A percentile compares a stretch with the other conserved stretches of the same genome.
phyloP scores from a whole-genome alignment of 2,888 invertebrate genomes.

The Drosophila fungiperda region DNA sequence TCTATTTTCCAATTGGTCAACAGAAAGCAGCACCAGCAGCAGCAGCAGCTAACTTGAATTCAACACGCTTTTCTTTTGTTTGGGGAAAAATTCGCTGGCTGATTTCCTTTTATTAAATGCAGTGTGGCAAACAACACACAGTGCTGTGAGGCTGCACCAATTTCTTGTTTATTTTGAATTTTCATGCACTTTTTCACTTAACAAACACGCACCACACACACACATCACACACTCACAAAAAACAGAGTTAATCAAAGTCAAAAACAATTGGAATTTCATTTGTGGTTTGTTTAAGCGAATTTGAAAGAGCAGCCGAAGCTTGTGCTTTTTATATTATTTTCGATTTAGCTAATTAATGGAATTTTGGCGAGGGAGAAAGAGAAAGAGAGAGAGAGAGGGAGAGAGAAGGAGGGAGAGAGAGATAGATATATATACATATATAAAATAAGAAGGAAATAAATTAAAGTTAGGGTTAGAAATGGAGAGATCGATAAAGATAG shows the following conservation, averaged over 20 bases:
- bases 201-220: background rate
- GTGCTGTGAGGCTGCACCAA: conserved; percentile 7
- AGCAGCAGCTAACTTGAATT: conserved; percentile 17
- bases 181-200: conserved; percentile 20
- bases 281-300: conserved; percentile 5
- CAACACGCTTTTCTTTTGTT: conserved; percentile 17
- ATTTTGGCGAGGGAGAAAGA: background rate
- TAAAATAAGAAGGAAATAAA: background rate
- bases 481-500: background rate
- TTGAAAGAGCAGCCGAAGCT: conserved; percentile 4
- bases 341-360: background rate
- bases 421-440: background rate
- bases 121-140: background rate
- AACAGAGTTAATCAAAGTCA: conserved; percentile 55
- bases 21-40: background rate
- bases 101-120: conserved; percentile 8
- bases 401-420: background rate
- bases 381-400: too few relatives aligned
- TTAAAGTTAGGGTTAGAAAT: background rate
- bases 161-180: conserved; percentile 19
- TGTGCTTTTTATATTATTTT: background rate
- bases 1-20: conserved; percentile 45
- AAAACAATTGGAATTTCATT: conserved; percentile 49
- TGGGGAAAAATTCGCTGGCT: conserved; percentile 25
- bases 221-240: background rate